Evolutionary conservation across 2,797 vertebrate species (phyloP).

Genomic region (Aselliscus stoliczkanus): DNA sequence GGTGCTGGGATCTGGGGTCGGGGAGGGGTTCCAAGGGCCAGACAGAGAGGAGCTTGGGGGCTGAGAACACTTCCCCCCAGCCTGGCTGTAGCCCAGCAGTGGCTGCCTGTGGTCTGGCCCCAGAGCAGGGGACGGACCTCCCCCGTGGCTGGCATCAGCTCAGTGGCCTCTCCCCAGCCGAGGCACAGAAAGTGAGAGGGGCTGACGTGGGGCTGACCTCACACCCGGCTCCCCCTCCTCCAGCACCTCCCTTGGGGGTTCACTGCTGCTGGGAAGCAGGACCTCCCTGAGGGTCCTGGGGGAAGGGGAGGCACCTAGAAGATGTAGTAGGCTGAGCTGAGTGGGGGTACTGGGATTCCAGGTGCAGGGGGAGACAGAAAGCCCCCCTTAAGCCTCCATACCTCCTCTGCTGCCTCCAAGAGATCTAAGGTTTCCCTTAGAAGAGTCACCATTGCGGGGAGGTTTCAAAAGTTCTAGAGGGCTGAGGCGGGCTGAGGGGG

Average conservation of each 20-base stretch:
- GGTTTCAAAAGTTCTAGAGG: background rate
- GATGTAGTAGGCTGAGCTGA: background rate
- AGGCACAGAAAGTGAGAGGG: constrained; percentile 22
- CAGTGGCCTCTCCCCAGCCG: constrained; percentile 56
- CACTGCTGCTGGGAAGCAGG: constrained; percentile 46
- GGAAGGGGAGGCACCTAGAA: background rate
- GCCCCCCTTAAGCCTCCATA: background rate
- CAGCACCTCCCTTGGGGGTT: background rate
- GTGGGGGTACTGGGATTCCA: background rate
- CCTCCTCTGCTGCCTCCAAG: background rate
- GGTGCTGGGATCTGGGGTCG: constrained; percentile 59
- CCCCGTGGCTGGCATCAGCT: constrained; percentile 58
- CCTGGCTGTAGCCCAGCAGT: constrained; percentile 56
- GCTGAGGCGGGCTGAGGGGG: background rate
- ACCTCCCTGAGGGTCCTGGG: background rate
- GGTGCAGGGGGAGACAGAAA: background rate
- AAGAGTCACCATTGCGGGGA: background rate
- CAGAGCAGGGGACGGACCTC: constrained; percentile 66
- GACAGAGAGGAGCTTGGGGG: constrained; percentile 65
- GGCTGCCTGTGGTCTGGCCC: constrained; percentile 74
- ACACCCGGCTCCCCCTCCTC: background rate
- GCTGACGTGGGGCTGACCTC: constrained; percentile 65
- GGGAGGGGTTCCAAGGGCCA: constrained; percentile 62
- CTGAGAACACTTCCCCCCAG: constrained; percentile 29
- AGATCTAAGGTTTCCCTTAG: background rate